Evolutionary conservation across 2,888 invertebrate species (phyloP), one percentile per base, ranked within the genome.

Genomic region (Gymnoscelis rufifasciata): DNA sequence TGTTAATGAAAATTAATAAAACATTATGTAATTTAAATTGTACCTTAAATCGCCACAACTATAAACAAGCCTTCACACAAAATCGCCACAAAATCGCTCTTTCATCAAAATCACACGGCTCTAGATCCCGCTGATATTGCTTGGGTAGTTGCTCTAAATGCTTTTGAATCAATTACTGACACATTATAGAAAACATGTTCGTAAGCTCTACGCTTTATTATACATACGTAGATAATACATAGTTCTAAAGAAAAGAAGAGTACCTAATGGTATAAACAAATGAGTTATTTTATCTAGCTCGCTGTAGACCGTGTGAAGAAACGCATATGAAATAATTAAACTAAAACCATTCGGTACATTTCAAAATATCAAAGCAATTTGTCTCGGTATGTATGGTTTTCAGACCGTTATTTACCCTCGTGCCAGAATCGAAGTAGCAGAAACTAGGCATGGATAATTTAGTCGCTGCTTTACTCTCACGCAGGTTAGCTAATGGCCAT

Each of bases 401-500:
- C n/a, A n/a, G n/a, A n/a, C n/a, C n/a, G n/a, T n/a, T n/a, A n/a
- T n/a, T n/a, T n/a, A n/a, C n/a, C 23, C 38, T 43, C 30, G 29
- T 47, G 27, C 35, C 38, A 44, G 52, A 57, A 55, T 54, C 52
- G 61, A 66, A 61, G 57, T 52, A 52, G 54, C 43, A 58, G 52
- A 57, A 58, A 54, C 51, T 57, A 57, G 54, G 55, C 59, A 52
- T 60, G 63, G 62, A 59, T 67, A 75, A 71, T 70, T 68, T 55
- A 61, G 56, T 54, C 56, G 52, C 50, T 57, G 60, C 47, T 57
- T 67, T 64, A 52, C 59, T 63, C 63, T 54, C 57, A 60, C 60
- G 64, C 61, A 64, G 62, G 59, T 59, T 67, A 66, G 63, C 68
- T 75, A 74, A 76, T 71, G 59, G 70, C 59, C 59, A 65, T 70